Evolutionary conservation across 2,888 invertebrate genomes (phyloP), one percentile per base, ranked within the genome.

Genomic region (Philereme vetulata): DNA sequence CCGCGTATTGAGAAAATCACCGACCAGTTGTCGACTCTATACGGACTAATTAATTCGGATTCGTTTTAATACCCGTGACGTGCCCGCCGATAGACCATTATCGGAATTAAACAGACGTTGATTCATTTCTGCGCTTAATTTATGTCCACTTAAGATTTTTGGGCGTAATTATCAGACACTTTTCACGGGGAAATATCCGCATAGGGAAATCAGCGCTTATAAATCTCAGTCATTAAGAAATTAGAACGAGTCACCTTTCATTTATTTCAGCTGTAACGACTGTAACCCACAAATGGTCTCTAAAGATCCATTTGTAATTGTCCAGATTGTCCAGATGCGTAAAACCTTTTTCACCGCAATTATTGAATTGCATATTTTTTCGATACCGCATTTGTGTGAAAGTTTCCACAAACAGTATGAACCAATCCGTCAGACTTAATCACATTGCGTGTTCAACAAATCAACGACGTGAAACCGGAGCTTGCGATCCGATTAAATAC

Each of bases 41-140:
- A 77, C 72, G 62, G 56, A 74, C 74, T 82, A 81, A 82, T 83
- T 82, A 81, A 82, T 82, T 82, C 74, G 68, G 72, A 68, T 77
- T 76, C 78, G 53, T 78, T 80, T 73, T 72, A 72, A 78, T 80
- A 71, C 70, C 70, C 67, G 60, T 65, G 62, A 65, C 71, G 70
- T 67, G 72, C 71, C 68, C 64, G 56, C 66, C 69, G 59, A 69
- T 66, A 65, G 68, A 65, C 60, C 66, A 67, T 72, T 70, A 72
- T 72, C 66, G 56, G 56, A 68, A 67, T 70, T 66, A 69, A 69
- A 70, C 60, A 62, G 67, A 65, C 67, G 59, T 64, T 70, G 60
- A 68, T 66, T 67, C 65, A 70, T 68, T 65, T 66, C 51, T 45
- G 58, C 33, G 71, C 65, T 70, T 70, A 66, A 66, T 70, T 75